Base-by-base conservation (phyloP, 2,888 invertebrate species). In the Syritta pipiens region DNA sequence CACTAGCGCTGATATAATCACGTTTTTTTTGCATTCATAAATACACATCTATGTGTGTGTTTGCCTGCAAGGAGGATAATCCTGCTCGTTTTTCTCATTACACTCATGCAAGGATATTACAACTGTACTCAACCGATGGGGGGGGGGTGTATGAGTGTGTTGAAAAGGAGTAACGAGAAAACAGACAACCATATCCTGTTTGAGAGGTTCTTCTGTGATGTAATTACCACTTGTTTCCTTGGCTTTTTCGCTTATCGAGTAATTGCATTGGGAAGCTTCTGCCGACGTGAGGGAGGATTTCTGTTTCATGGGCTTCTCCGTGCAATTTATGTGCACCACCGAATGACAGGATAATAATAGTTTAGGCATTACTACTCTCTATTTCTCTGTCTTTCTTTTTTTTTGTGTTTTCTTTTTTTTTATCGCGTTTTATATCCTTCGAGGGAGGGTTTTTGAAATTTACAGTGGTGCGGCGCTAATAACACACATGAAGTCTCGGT, bases 291-390 rank as follows among this genome's bases (percentile, higher is more conserved):
- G 37, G 37, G n/a, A n/a, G n/a, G n/a, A n/a, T n/a, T n/a, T n/a
- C n/a, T n/a, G n/a, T n/a, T n/a, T 77, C 76, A 69, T 76, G 62
- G 63, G 49, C 63, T 63, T 76, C 67, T 53, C 57, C 53, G 62
- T 53, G 35, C 42, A 60, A 67, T 68, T 74, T 79, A 79, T 79
- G 68, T 74, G 57, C 74, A 10, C 49, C 40, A 28, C 44, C 63
- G 49, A 79, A 68, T 79, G 79, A 79, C 79, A 79, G 79, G 74
- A 72, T 74, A 79, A 79, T 79, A 74, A 79, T 79, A 79, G 79
- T 79, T 68, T 62, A 79, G 79, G 51, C 74, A 62, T 67, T 67
- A 32, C 59, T 53, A 55, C n/a, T n/a, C n/a, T n/a, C n/a, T n/a
- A n/a, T n/a, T n/a, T n/a, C n/a, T n/a, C n/a, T n/a, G n/a, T n/a